These are phyloP conservation scores for Theretra japonica DNA, from an alignment of 2,888 invertebrate genomes.

Conservation along the genomic window DNA sequence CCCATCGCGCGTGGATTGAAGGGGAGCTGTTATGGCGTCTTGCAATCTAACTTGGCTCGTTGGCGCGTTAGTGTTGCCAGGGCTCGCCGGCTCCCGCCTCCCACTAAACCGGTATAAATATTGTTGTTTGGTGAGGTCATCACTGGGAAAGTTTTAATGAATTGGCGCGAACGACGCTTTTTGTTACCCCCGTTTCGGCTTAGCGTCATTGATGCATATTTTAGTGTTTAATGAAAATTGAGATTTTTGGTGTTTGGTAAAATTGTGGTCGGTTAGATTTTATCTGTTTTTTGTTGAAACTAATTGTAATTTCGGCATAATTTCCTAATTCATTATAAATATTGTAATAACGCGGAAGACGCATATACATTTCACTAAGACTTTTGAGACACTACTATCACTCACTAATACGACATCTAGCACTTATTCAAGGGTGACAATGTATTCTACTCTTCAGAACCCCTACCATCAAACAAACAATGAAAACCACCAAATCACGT, in stretches of 20 bases:
- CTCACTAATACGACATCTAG: too few species aligned
- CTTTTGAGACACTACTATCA: too few species aligned
- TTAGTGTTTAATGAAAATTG: not conserved
- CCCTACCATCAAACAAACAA: not conserved
- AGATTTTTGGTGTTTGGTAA: not conserved
- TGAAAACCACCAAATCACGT: not conserved
- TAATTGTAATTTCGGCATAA: too few species aligned
- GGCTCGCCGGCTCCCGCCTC: slow-evolving; percentile 20
- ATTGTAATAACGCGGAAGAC: too few species aligned
- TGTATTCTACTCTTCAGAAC: not conserved
- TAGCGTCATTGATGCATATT: not conserved
- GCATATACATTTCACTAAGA: too few species aligned
- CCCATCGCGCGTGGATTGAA: slow-evolving; percentile 55
- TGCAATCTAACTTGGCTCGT: slow-evolving; percentile 78
- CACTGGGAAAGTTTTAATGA: slow-evolving; percentile 75
- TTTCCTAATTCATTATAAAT: too few species aligned
- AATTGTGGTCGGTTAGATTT: too few species aligned
- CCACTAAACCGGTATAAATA: slow-evolving; percentile 59
- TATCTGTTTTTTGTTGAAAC: too few species aligned
- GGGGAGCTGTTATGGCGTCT: slow-evolving; percentile 56
- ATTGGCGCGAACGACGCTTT: slow-evolving; percentile 61
- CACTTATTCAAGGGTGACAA: too few species aligned
- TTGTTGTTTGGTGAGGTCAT: slow-evolving; percentile 55
- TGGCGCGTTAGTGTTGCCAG: slow-evolving; percentile 70
- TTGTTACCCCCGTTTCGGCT: slow-evolving; percentile 35